A percentile compares a stretch with the other conserved stretches of the same genome.
Evolutionary conservation across 2,888 invertebrate species (phyloP).

Genomic region (Megastigmus dorsalis): DNA sequence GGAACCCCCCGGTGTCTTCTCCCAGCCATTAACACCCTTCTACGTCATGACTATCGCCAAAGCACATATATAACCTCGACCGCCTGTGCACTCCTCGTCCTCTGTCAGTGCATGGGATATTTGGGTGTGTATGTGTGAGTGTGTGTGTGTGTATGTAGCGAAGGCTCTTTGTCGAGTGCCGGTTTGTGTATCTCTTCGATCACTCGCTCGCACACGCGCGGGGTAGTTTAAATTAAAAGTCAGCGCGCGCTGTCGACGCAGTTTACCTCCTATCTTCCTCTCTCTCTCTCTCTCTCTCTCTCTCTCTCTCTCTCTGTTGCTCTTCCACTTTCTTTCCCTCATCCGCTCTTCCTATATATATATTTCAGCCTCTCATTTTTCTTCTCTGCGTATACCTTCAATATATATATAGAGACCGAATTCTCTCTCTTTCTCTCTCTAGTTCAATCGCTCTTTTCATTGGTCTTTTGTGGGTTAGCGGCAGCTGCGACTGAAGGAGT

Average conservation of each 20-base stretch:
- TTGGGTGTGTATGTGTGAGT: no score
- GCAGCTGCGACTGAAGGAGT: constrained; percentile 29
- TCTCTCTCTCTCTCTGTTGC: constrained; percentile 4
- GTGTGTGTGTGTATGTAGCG: no score
- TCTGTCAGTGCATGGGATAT: no score
- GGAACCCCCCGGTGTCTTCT: constrained; percentile 62
- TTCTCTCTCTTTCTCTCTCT: not conserved
- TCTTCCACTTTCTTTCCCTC: no score
- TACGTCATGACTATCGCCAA: constrained; percentile 37
- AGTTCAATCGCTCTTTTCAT: constrained; percentile 19
- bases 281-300: constrained; percentile 12
- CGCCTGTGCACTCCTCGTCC: not conserved
- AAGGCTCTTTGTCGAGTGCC: not conserved
- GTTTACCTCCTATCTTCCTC: not conserved
- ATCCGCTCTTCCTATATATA: no score
- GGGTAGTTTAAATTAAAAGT: constrained; percentile 53
- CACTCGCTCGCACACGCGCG: not conserved
- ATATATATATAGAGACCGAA: no score
- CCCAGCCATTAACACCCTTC: constrained; percentile 62
- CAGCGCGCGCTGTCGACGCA: constrained; percentile 33
- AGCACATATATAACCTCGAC: not conserved
- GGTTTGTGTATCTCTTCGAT: constrained; percentile 29
- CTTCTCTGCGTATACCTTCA: no score
- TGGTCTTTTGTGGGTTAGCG: not conserved
- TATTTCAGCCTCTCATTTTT: no score